A percentile compares a stretch with the other conserved stretches of the same genome.
phyloP scores from a whole-genome alignment of 1,140 invertebrate genomes.

The Carposina sasakii region DNA sequence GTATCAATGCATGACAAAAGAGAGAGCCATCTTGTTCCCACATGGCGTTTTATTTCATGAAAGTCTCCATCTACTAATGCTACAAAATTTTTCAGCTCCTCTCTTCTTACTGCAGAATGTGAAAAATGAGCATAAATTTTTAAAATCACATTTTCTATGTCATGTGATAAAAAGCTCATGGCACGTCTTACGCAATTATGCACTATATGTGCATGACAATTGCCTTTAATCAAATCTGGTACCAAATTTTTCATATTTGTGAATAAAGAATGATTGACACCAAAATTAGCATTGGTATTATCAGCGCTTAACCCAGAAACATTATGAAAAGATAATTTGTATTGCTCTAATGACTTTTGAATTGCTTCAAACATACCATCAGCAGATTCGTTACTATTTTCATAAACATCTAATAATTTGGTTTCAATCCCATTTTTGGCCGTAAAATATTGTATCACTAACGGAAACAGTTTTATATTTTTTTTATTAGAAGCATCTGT shows the following conservation, averaged over 20 bases:
- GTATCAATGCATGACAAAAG: conserved; percentile 27
- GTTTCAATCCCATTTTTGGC: conserved; percentile 26
- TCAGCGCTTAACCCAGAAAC: conserved; percentile 29
- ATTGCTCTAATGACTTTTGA: conserved; percentile 21
- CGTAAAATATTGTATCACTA: conserved; percentile 33
- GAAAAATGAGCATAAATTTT: conserved; percentile 33
- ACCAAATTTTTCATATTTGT: conserved; percentile 24
- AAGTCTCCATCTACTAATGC: conserved; percentile 26
- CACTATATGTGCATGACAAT: conserved; percentile 33
- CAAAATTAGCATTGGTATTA: conserved; percentile 34
- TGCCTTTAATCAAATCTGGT: conserved; percentile 28
- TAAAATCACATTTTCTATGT: conserved; percentile 32
- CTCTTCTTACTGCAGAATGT: conserved; percentile 23
- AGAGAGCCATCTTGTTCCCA: conserved; percentile 27
- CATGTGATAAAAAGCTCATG: conserved; percentile 26
- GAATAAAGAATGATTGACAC: conserved; percentile 26
- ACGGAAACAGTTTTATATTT: conserved; percentile 34
- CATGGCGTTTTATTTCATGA: conserved; percentile 30
- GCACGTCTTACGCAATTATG: conserved; percentile 27
- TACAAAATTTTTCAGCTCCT: conserved; percentile 33
- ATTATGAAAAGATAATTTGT: conserved; percentile 22
- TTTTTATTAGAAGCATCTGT: conserved; percentile 32
- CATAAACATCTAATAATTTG: conserved; percentile 32
- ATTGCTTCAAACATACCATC: conserved; percentile 40
- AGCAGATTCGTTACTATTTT: conserved; percentile 30